Base-by-base conservation (phyloP, 2,113 vertebrate genomes). In the Oreochromis spilurus region DNA sequence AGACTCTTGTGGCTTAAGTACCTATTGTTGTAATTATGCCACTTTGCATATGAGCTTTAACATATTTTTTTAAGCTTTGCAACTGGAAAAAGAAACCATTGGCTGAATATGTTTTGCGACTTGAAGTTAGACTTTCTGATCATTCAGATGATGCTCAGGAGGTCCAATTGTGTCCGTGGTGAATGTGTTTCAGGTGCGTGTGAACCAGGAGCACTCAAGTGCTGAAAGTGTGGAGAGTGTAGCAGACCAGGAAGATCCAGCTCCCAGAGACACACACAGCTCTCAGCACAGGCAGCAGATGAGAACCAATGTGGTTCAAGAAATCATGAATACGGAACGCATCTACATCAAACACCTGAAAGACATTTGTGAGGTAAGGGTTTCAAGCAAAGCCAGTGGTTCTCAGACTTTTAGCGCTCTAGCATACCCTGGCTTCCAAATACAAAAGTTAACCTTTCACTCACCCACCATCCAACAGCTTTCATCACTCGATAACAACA, bases 291-390 rank as follows among this genome's bases (percentile, higher is more conserved):
- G 96, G 88, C 96, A 97, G 87, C 98, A 99, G 96, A 99, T 99
- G 98, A 97, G 99, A 95, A 97, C 98, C 79, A 99, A 99, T 0
- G 99, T 99, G 91, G 97, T 99, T 93, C 97, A 97, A 93, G 99
- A 99, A 96, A 99, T 99, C 91, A 97, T 99, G 98, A 98, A 97
- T 83, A 99, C 98, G 0, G 99, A 99, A 87, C 96, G 97, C 1
- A 97, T 99, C 77, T 99, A 99, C 95, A 99, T 99, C 95, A 99
- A 99, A 90, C 98, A 99, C 91, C 97, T 99, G 65, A 98, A 97
- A 93, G 98, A 99, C 95, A 99, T 99, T 96, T 99, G 98, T 81
- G 98, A 99, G 96, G 98, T 98, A 92, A 12, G 9, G 34, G 48
- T 17, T 55, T 36, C 13, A 50, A 48, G 16, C 43, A 29, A 29